Evolutionary conservation across 2,888 invertebrate genomes (phyloP).

Genomic region (Eledone cirrhosa): DNA sequence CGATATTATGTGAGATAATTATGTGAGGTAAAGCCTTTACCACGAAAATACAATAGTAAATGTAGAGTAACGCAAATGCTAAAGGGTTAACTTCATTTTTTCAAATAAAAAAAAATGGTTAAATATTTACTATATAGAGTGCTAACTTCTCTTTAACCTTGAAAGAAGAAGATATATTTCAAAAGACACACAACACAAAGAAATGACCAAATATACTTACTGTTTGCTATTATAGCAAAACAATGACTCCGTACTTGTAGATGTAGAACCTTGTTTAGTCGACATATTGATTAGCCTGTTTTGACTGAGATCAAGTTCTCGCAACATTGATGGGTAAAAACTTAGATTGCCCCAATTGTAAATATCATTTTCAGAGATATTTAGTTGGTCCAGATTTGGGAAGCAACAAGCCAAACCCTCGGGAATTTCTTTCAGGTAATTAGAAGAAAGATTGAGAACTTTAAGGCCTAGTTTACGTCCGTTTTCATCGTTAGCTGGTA

Average conservation of each 20-base stretch:
- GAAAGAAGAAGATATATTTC: too few relatives aligned
- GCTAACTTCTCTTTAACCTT: too few relatives aligned
- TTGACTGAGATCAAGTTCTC: constrained; percentile 86
- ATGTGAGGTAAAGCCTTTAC: too few relatives aligned
- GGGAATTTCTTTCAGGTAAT: constrained; percentile 88
- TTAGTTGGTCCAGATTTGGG: constrained; percentile 84
- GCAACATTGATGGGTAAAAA: constrained; percentile 86
- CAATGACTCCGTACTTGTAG: neutral
- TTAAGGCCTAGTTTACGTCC: constrained; percentile 46
- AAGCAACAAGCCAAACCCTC: constrained; percentile 89
- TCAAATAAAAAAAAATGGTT: too few relatives aligned
- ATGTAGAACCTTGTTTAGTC: neutral
- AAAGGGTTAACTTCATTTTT: too few relatives aligned
- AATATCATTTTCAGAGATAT: constrained; percentile 87
- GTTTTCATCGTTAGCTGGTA: constrained; percentile 18
- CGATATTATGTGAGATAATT: too few relatives aligned
- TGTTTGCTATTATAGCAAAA: constrained; percentile 14
- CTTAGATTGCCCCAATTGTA: constrained; percentile 83
- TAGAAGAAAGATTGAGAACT: constrained; percentile 85
- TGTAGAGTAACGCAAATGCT: too few relatives aligned
- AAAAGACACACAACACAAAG: neutral
- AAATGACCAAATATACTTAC: neutral
- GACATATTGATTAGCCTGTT: neutral
- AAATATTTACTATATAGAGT: too few relatives aligned
- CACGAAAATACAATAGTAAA: too few relatives aligned